phyloP scores from a whole-genome alignment of 1,140 invertebrate species.

The Brachionus plicatilis region DNA sequence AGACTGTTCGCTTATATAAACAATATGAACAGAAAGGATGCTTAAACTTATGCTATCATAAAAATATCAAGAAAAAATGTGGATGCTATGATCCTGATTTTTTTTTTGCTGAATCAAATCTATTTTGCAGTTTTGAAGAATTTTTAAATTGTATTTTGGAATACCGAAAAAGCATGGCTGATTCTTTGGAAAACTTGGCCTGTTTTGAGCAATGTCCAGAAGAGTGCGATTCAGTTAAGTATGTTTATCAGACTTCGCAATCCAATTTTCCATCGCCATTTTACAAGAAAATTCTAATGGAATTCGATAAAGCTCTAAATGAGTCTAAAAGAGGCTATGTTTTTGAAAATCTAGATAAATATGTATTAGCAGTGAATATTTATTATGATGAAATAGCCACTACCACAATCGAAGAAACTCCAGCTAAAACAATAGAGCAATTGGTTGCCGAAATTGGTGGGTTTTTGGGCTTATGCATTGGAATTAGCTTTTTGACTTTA shows the following conservation, averaged over 20 bases:
- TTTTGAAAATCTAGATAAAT: neutral
- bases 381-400: slow-evolving; percentile 6
- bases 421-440: neutral
- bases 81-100: neutral
- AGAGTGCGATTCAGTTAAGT: neutral
- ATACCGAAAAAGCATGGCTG: neutral
- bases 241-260: neutral
- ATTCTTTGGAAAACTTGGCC: neutral
- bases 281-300: neutral
- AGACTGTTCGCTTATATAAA: neutral
- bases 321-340: neutral
- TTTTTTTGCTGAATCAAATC: neutral
- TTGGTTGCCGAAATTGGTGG: neutral
- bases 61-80: neutral
- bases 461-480: neutral
- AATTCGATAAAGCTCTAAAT: neutral
- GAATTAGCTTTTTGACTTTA: neutral
- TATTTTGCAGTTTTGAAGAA: neutral
- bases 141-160: neutral
- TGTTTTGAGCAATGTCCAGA: neutral
- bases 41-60: neutral
- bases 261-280: slow-evolving; percentile 1
- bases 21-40: neutral
- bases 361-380: neutral
- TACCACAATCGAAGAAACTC: neutral